These are phyloP conservation scores for Dolichomitus sp. DNA, from an alignment of 2,888 invertebrate species.

Conservation along the genomic window DNA sequence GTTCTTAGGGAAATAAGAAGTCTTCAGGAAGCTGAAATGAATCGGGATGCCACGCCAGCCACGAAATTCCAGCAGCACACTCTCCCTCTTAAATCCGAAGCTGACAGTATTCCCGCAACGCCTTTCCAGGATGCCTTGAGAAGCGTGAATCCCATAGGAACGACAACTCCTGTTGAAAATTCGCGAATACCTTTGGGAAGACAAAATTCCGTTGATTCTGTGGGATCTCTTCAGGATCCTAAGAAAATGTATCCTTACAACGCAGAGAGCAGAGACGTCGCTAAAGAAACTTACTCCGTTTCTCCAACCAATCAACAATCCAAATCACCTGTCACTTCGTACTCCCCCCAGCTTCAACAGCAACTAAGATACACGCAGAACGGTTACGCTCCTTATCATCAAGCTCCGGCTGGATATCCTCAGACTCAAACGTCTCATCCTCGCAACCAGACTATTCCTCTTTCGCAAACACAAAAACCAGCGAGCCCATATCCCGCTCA, in stretches of 20 bases:
- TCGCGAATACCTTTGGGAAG: constrained; percentile 73
- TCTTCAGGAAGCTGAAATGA: constrained; percentile 85
- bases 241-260: constrained; percentile 71
- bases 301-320: constrained; percentile 65
- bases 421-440: constrained; percentile 80
- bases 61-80: constrained; percentile 85
- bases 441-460: constrained; percentile 79
- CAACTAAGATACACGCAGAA: constrained; percentile 82
- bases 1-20: constrained; percentile 87
- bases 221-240: constrained; percentile 75
- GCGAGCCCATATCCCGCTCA: constrained; percentile 82
- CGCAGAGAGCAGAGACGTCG: constrained; percentile 76
- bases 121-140: constrained; percentile 83
- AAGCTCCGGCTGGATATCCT: constrained; percentile 72
- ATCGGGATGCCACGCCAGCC: constrained; percentile 81
- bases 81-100: constrained; percentile 85
- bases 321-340: constrained; percentile 73
- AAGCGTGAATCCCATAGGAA: constrained; percentile 79
- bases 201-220: constrained; percentile 77
- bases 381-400: constrained; percentile 76
- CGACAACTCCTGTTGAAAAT: constrained; percentile 69
- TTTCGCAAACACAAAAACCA: constrained; percentile 81
- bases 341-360: constrained; percentile 78
- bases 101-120: constrained; percentile 82
- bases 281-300: constrained; percentile 73